Base-by-base conservation (phyloP, 2,888 invertebrate genomes). In the Drosophila anomelani region DNA sequence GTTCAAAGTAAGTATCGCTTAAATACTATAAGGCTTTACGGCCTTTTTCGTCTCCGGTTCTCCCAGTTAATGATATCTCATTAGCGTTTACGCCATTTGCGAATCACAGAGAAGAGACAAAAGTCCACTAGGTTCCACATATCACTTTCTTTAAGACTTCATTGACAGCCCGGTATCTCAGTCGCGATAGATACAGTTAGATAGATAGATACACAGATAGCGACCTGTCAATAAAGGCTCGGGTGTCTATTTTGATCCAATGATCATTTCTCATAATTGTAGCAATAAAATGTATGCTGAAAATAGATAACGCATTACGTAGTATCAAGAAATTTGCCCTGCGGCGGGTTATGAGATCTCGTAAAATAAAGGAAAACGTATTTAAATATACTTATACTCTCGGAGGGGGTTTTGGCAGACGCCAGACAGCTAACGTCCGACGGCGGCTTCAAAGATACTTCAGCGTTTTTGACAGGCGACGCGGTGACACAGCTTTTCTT, bases 291-390 rank as follows among this genome's bases (percentile, higher is more conserved):
- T 67, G 58, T 47, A 51, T 36, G 59, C 69, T 64, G 67, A 61
- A 80, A 85, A 85, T 78, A 80, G 83, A 83, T 62, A 66, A 66
- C 5, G 51, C 63, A 44, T 51, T 78, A 82, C 77, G 64, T 58
- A 58, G 46, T 34, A 47, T 51, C 44, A 20, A 15, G 32, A 36
- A 49, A 36, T 36, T 68, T 56, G 56, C 47, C 36, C 32, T 9
- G 57, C 29, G 47, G 20, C 15, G 36, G 15, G 56, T 49, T 68
- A 56, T 67, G 46, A 23, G 67, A 55, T 64, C 53, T 54, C 46
- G 26, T 46, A 67, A 55, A 41, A 13, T 36, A 38, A 46, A 64
- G 38, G 66, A 39, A 66, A 34, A 47, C 34, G 39, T 54, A 54
- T 55, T 56, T 56, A 68, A 67, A 36, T 57, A 44, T 67, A 55